Evolutionary conservation across 2,797 vertebrate species (phyloP), one percentile per base, ranked within the genome.

Genomic region (Myiotriccus ornatus): DNA sequence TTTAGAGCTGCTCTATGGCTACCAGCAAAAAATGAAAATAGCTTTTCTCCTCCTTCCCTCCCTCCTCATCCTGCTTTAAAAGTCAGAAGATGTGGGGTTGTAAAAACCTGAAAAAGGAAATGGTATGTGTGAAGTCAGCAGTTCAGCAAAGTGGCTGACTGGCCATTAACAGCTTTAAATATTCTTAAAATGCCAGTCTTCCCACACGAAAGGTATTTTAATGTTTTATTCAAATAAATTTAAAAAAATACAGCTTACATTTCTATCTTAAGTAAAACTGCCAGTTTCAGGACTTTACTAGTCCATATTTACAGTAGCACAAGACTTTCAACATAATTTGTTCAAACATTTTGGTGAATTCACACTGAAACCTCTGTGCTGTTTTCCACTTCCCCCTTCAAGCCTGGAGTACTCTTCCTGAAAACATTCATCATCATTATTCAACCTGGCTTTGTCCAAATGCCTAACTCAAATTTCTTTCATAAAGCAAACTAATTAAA

Each of bases 81-180:
- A 96, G 93, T 63, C 89, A 87, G 92, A 96, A 93, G 87, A 96
- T 90, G 73, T 76, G 83, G 91, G 94, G 94, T 21, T 92, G 93
- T 97, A 94, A 96, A 96, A 96, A 90, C 94, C 87, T 93, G 94
- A 86, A 97, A 92, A 95, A 97, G 94, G 94, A 97, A 97, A 96
- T 82, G 91, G 94, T 78, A 97, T 96, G 95, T 95, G 95, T 96
- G 94, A 95, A 96, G 94, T 89, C 95, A 97, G 92, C 95, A 96
- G 95, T 90, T 94, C 91, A 95, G 94, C 50, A 91, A 94, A 94
- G 92, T 3, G 12, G 75, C 82, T 87, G 87, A 74, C 91, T 86
- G 85, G 65, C 82, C 87, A 96, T 95, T 93, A 94, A 93, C 87
- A 94, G 86, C 92, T 96, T 70, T 84, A 95, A 92, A 94, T 96